Evolutionary conservation across 2,113 vertebrate genomes (phyloP).

Genomic region (Corydoras maculifer): DNA sequence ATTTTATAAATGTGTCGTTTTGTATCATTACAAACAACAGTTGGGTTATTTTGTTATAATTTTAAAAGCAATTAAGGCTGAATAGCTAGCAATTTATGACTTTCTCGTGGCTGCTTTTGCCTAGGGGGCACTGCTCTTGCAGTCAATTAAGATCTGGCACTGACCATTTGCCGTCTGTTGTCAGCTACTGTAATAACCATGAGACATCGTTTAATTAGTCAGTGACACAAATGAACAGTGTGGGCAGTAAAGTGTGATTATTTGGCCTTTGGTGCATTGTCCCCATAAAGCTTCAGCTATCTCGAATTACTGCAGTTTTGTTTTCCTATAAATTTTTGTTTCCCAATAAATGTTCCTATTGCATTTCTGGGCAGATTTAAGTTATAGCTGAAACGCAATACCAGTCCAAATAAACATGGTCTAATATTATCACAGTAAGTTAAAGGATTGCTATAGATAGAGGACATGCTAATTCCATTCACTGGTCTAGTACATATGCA

Average conservation of each 20-base stretch:
- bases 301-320: slow-evolving; percentile 63
- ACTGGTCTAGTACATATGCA: neutral
- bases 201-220: slow-evolving; percentile 56
- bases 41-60: slow-evolving; percentile 2
- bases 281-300: slow-evolving; percentile 40
- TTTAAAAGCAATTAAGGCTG: slow-evolving; percentile 10
- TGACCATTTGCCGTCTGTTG: slow-evolving; percentile 24
- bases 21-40: no score
- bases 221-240: slow-evolving; percentile 50
- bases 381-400: neutral
- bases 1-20: no score
- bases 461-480: neutral
- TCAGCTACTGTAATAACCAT: slow-evolving; percentile 40
- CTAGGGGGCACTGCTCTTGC: neutral
- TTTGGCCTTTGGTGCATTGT: slow-evolving; percentile 41
- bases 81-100: neutral
- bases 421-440: no score
- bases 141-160: slow-evolving; percentile 11
- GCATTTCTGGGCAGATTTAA: neutral
- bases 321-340: slow-evolving; percentile 59
- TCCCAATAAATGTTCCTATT: neutral
- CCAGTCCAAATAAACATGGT: slow-evolving; percentile 11
- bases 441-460: neutral
- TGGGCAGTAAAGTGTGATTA: slow-evolving; percentile 55
- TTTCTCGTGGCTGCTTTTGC: neutral